Percentiles rank a stretch among this genome's conserved stretches.
These are phyloP conservation scores for Acrobeloides nanus DNA, from an alignment of 2,888 invertebrate genomes.

Conservation along the genomic window DNA sequence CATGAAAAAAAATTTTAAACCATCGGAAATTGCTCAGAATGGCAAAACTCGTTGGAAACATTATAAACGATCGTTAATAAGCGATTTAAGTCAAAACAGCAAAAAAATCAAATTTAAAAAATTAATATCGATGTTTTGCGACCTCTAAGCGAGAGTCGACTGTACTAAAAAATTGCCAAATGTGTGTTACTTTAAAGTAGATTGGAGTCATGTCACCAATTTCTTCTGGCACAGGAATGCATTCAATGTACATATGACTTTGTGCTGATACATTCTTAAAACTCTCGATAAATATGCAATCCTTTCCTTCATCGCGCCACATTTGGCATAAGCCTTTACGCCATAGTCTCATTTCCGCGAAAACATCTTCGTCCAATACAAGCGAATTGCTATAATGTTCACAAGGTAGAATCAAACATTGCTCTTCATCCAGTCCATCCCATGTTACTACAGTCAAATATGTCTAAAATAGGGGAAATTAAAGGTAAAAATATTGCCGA, in stretches of 20 bases:
- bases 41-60: no score
- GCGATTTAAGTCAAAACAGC: no score
- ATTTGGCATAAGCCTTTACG: conserved; percentile 71
- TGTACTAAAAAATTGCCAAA: no score
- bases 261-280: conserved; percentile 68
- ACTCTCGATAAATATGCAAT: conserved; percentile 79
- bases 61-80: no score
- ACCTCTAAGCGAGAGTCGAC: no score
- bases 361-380: conserved; percentile 95
- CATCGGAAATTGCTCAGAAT: no score
- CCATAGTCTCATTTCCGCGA: conserved; percentile 75
- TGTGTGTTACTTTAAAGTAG: conserved; percentile 72
- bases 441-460: conserved; percentile 75
- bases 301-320: conserved; percentile 63
- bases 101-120: no score
- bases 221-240: conserved; percentile 76
- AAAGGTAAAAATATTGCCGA: conserved; percentile 1
- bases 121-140: no score
- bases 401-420: conserved; percentile 76
- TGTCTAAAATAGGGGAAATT: conserved; percentile 55
- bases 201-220: conserved; percentile 82
- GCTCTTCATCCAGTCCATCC: conserved; percentile 73
- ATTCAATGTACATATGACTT: conserved; percentile 80
- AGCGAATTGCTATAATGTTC: no score
- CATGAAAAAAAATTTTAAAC: no score